A percentile compares a stretch with the other conserved stretches of the same genome.
Conservation (phyloP, 2,888 invertebrate genomes). For the Macrosiphum euphorbiae region DNA sequence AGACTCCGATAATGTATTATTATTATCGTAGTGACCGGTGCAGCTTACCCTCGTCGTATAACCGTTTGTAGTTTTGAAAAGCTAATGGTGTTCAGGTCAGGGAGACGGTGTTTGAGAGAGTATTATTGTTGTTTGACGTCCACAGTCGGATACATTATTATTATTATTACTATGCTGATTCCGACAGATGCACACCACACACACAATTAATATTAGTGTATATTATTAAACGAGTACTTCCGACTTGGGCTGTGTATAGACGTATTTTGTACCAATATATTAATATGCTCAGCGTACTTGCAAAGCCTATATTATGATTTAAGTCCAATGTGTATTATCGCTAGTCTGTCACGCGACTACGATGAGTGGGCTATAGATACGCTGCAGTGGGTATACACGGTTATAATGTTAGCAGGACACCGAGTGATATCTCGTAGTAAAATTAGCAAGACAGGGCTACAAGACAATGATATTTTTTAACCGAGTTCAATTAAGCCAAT, state of each 20-base stretch:
- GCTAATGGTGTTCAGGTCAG: background rate
- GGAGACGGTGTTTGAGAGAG: background rate
- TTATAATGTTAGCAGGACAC: too few species aligned
- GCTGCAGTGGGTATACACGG: too few species aligned
- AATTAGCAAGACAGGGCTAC: too few species aligned
- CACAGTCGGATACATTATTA: background rate
- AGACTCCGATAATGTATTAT: background rate
- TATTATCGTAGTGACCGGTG: background rate
- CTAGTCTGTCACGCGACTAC: too few species aligned
- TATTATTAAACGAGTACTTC: background rate
- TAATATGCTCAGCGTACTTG: too few species aligned
- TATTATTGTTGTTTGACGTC: background rate
- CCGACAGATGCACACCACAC: background rate
- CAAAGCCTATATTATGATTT: too few species aligned
- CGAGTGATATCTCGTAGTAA: too few species aligned
- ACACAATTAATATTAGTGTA: too few species aligned
- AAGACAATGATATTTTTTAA: too few species aligned
- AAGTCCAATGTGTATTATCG: too few species aligned
- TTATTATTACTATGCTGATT: background rate
- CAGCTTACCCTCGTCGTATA: background rate
- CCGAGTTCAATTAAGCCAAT: too few species aligned
- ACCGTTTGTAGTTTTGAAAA: slow-evolving; percentile 14
- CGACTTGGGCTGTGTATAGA: background rate
- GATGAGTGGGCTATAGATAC: too few species aligned
- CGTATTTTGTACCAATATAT: background rate